Base-by-base conservation (phyloP, 1,140 invertebrate genomes). In the Himalopsyche phryganea region DNA sequence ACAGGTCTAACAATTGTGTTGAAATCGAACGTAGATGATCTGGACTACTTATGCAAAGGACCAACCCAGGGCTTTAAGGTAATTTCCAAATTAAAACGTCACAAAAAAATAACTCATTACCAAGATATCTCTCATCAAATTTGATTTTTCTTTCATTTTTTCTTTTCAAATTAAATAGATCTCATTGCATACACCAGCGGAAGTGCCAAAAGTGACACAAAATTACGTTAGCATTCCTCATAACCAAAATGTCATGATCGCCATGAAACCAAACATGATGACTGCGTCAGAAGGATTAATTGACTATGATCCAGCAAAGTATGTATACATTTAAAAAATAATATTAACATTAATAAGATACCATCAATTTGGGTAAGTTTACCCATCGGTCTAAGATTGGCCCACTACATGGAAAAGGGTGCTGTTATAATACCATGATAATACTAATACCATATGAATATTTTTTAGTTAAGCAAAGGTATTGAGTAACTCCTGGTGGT, bases 231-330 rank as follows among this genome's bases (percentile, higher is more conserved):
- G 80, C 46, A 74, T 79, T 11, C 81, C 81, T 2, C 68, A 82
- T 47, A 75, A 77, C 11, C 77, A 82, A 61, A 79, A 82, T 66
- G 77, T 83, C 6, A 68, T 83, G 0, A 76, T 83, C 6, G 76
- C 78, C 1, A 79, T 85, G 6, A 81, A 81, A 67, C 82, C 83
- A 1, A 79, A 77, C 53, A 82, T 84, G 79, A 83, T 85, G 70
- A 81, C 80, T 5, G 84, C 82, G 9, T 82, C 80, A 0, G 69
- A 75, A 38, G 78, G 77, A 61, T 69, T 84, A 6, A 70, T 67
- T 32, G 71, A 77, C 40, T 82, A 83, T 60, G 67, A 70, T 17
- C 71, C 82, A 1, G 49, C 69, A 10, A 77, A 75, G 75, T 79
- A 40, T 9, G 17, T 13, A 38, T 13, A 19, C 14, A 13, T 11